Percentiles rank a stretch among this genome's conserved stretches.
These are phyloP conservation scores for Vulpes ferrilata DNA, from an alignment of 2,113 vertebrate species.

Conservation along the genomic window DNA sequence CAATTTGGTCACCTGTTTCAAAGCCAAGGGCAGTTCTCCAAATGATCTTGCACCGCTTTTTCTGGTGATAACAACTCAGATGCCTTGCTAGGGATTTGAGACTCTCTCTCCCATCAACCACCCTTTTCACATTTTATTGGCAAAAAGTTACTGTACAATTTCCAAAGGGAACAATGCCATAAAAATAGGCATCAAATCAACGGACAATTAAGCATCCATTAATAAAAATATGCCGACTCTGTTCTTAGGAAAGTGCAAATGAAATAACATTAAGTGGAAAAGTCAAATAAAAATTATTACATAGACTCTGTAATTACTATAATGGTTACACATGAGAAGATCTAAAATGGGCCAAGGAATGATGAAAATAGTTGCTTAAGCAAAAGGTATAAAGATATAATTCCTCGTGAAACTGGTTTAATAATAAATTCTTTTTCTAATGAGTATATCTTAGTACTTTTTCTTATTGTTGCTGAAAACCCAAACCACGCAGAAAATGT, in stretches of 20 bases:
- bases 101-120: neutral
- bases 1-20: neutral
- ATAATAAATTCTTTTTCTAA: constrained; percentile 40
- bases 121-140: neutral
- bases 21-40: neutral
- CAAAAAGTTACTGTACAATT: constrained; percentile 39
- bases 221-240: constrained; percentile 34
- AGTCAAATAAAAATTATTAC: constrained; percentile 64
- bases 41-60: neutral
- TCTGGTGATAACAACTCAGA: neutral
- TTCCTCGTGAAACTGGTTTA: constrained; percentile 46
- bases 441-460: constrained; percentile 19
- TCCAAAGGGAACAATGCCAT: constrained; percentile 29
- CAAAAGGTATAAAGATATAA: constrained; percentile 30
- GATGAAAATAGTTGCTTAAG: constrained; percentile 50
- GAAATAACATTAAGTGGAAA: constrained; percentile 54
- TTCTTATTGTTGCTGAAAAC: constrained; percentile 21
- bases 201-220: constrained; percentile 60
- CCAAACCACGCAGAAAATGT: neutral
- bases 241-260: constrained; percentile 58
- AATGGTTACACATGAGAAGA: constrained; percentile 38
- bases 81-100: neutral
- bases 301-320: constrained; percentile 15
- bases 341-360: constrained; percentile 9
- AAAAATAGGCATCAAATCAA: constrained; percentile 50